Evolutionary conservation across 2,888 invertebrate genomes (phyloP).

Genomic region (Sympetrum striolatum): DNA sequence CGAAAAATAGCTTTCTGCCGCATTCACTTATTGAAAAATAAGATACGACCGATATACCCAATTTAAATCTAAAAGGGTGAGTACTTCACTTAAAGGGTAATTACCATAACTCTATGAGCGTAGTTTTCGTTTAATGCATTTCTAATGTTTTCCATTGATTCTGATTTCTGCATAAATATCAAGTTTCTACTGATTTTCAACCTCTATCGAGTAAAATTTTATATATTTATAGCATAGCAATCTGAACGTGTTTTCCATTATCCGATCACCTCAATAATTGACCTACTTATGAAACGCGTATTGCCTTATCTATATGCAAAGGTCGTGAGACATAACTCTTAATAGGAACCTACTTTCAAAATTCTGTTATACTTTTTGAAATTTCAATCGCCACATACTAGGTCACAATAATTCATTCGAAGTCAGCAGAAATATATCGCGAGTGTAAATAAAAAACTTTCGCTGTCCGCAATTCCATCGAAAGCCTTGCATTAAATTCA

Average conservation of each 20-base stretch:
- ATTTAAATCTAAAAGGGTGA: no score
- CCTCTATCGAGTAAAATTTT: not conserved
- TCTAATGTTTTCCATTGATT: not conserved
- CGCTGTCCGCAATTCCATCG: not conserved
- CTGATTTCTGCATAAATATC: not conserved
- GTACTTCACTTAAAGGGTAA: no score
- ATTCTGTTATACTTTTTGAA: not conserved
- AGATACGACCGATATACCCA: no score
- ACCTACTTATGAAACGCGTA: slow-evolving; percentile 2
- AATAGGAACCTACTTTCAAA: not conserved
- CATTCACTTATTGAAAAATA: no score
- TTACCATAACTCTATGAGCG: no score
- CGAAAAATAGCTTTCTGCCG: no score
- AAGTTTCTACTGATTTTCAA: not conserved
- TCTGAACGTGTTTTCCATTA: slow-evolving; percentile 26
- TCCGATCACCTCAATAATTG: slow-evolving; percentile 20
- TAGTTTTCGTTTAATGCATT: no score
- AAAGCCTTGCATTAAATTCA: not conserved
- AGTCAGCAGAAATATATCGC: not conserved
- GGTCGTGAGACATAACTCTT: not conserved
- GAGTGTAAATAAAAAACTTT: not conserved
- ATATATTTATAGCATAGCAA: not conserved
- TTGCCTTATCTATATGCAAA: slow-evolving; percentile 20
- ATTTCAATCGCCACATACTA: not conserved
- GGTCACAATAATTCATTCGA: not conserved